Base-by-base conservation (phyloP, 2,113 vertebrate species). In the Vanacampus margaritifer region DNA sequence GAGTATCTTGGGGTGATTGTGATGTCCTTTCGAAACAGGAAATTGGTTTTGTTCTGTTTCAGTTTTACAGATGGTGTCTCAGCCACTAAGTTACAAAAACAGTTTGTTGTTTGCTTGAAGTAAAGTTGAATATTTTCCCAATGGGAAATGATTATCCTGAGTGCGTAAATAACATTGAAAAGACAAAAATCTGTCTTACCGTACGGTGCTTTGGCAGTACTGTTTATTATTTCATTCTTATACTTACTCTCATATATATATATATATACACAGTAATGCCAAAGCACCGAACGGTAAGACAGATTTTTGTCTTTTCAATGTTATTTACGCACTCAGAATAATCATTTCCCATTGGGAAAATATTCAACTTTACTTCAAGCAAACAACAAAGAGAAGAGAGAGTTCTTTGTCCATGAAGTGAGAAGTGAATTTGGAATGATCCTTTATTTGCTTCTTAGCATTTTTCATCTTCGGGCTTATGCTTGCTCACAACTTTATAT, bases 1-100 rank as follows among this genome's bases (percentile, higher is more conserved):
- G 14, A 45, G 1, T 68, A 66, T 45, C 57, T 63, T 24, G 1
- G 32, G 48, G 39, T 65, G 53, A 64, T 59, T 70, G 21, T 60
- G 51, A 64, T 54, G 37, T 74, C 58, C 61, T 69, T 58, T 48
- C 14, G 5, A 43, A 67, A 35, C 43, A 60, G 68, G 24, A 65
- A 62, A 68, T 68, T 51, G 48, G 39, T 79, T 75, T 41, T 59
- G 10, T 36, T 17, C 60, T 43, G 48, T 54, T 39, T 14, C 51
- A 67, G 9, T 65, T 65, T 77, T 36, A 35, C 26, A 5, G 63
- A 21, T 60, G 35, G 32, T 21, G 63, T n/a, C 45, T 26, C 51
- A 41, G 19, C 26, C 56, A 66, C 65, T 5, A 32, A 57, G 39
- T 50, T 37, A 37, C 54, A 39, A 64, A 75, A 73, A 59, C 32